Evolutionary conservation across 1,140 invertebrate species (phyloP).

Genomic region (Nasonia vitripennis): DNA sequence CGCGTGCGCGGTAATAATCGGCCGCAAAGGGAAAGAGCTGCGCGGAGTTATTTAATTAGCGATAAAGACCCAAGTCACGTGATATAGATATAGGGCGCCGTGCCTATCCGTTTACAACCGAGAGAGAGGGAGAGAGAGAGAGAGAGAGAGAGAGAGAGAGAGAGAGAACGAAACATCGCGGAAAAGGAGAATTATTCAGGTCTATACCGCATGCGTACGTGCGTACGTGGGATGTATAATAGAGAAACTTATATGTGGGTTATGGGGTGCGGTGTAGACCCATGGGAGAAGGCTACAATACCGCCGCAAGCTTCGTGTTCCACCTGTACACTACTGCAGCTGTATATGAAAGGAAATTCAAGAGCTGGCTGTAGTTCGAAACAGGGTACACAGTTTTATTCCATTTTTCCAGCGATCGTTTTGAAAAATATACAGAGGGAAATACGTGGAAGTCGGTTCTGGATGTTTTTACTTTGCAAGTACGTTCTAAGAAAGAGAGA

Average conservation of each 20-base stretch:
- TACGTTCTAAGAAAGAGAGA: too few species aligned
- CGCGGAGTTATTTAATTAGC: conserved; percentile 46
- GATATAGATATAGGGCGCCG: neutral
- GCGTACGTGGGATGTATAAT: neutral
- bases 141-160: neutral
- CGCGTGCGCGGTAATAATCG: neutral
- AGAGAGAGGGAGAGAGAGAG: neutral
- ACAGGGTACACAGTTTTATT: too few species aligned
- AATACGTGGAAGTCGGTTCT: too few species aligned
- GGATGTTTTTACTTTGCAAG: too few species aligned
- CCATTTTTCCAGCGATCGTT: too few species aligned
- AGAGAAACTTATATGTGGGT: conserved; percentile 53
- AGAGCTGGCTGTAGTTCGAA: too few species aligned
- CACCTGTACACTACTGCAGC: conserved; percentile 13
- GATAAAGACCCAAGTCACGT: conserved; percentile 21
- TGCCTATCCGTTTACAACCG: conserved; percentile 17
- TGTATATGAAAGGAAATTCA: conserved; percentile 3
- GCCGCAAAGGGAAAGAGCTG: conserved; percentile 5
- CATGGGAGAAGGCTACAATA: conserved; percentile 16
- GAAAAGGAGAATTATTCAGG: conserved; percentile 9
- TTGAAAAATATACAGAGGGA: too few species aligned
- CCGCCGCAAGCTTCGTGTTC: conserved; percentile 44
- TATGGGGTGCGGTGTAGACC: conserved; percentile 56
- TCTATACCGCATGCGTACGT: neutral
- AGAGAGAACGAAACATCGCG: neutral